These are phyloP conservation scores for Vimba vimba DNA, from an alignment of 2,113 vertebrate species.

Conservation along the genomic window DNA sequence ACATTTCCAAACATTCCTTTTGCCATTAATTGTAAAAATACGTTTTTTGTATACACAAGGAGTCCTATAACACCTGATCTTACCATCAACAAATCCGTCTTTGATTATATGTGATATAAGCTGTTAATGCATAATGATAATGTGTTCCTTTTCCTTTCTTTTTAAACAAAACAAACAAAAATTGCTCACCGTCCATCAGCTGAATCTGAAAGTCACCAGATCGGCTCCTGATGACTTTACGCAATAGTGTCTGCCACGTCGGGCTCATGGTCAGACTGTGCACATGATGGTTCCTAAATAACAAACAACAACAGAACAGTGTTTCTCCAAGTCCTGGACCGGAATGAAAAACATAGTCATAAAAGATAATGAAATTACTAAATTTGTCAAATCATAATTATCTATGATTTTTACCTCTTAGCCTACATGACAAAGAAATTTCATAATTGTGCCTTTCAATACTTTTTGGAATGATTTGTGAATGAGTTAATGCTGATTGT, in stretches of 20 bases:
- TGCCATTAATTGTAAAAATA: too few relatives aligned
- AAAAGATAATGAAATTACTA: too few relatives aligned
- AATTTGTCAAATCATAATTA: neutral
- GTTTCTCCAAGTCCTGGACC: neutral
- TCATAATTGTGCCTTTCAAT: neutral
- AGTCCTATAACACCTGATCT: too few relatives aligned
- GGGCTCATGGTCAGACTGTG: slow-evolving; percentile 67
- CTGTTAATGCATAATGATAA: neutral
- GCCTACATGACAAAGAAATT: neutral
- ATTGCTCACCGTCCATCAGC: slow-evolving; percentile 71
- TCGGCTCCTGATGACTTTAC: slow-evolving; percentile 62
- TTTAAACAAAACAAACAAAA: neutral
- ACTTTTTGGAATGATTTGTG: neutral
- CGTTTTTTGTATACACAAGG: too few relatives aligned
- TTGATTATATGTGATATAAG: neutral
- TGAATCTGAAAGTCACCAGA: slow-evolving; percentile 64
- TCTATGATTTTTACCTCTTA: neutral
- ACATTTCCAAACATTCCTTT: too few relatives aligned
- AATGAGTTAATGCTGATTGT: too few relatives aligned
- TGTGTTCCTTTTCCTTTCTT: neutral
- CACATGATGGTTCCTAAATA: slow-evolving; percentile 68
- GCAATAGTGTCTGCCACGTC: slow-evolving; percentile 63
- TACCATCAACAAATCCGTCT: too few relatives aligned
- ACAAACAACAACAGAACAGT: neutral
- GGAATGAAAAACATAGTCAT: neutral